Evolutionary conservation across 2,888 invertebrate genomes (phyloP).

Genomic region (Hofmannophila pseudospretella): DNA sequence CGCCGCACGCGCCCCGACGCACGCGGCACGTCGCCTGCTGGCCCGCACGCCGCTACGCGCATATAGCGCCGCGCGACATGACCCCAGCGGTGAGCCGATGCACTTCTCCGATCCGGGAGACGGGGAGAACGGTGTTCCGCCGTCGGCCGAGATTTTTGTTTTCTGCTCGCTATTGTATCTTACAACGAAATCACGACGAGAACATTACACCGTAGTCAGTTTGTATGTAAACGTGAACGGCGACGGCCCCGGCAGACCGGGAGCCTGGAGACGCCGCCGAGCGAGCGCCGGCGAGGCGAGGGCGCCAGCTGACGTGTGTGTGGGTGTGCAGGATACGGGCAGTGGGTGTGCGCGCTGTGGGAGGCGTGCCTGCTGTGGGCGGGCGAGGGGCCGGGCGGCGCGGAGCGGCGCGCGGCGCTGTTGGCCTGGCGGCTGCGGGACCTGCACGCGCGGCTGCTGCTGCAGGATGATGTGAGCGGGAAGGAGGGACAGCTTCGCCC

Average conservation of each 20-base stretch:
- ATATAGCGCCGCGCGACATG: conserved; percentile 51
- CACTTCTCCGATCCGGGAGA: neutral
- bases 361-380: conserved; percentile 35
- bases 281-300: neutral
- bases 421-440: conserved; percentile 58
- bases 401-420: conserved; percentile 34
- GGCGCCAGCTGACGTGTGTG: neutral
- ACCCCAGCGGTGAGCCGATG: conserved; percentile 32
- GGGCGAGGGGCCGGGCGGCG: conserved; percentile 18
- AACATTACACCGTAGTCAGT: no score
- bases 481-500: no score
- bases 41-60: conserved; percentile 32
- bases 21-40: conserved; percentile 16
- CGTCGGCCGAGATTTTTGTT: neutral
- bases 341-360: conserved; percentile 42
- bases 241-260: no score
- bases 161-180: no score
- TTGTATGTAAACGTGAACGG: no score
- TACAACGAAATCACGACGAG: no score
- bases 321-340: conserved; percentile 27
- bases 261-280: no score
- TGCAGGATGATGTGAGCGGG: conserved; percentile 15
- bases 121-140: neutral
- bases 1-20: conserved; percentile 15
- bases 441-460: conserved; percentile 42